Conservation (phyloP, 2,113 vertebrate species). For the Sorex fumeus region DNA sequence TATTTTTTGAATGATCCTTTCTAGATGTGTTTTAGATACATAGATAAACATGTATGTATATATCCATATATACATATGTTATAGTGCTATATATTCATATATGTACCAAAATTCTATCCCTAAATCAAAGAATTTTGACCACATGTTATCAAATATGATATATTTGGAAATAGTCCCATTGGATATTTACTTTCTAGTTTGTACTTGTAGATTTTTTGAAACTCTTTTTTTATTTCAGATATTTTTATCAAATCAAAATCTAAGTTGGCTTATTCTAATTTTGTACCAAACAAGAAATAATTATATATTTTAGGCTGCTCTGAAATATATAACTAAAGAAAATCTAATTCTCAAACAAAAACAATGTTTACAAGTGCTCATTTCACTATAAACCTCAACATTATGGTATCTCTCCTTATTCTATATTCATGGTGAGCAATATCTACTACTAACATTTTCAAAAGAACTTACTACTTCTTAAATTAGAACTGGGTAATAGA, state of each 20-base stretch:
- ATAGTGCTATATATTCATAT: neutral
- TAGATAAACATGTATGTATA: no score
- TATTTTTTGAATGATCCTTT: conserved; percentile 9
- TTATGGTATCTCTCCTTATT: conserved; percentile 1
- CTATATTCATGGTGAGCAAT: neutral
- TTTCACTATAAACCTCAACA: neutral
- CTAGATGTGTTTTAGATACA: neutral
- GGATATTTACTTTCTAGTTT: conserved; percentile 5
- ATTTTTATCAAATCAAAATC: neutral
- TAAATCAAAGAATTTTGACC: neutral
- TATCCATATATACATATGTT: neutral
- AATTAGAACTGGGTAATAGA: no score
- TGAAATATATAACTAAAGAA: conserved; percentile 7
- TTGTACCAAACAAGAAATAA: neutral
- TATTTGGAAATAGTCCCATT: conserved; percentile 41
- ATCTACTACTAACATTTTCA: neutral
- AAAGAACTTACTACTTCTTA: neutral
- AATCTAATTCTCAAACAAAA: neutral
- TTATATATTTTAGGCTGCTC: conserved; percentile 4
- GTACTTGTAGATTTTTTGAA: neutral
- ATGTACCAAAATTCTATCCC: neutral
- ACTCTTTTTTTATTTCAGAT: conserved; percentile 14
- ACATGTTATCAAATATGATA: neutral
- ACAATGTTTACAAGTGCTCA: neutral
- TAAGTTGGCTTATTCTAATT: neutral